These are phyloP conservation scores for Zoroaster sp. DNA, from an alignment of 53 echinoderm and acorn worm species.

Conservation along the genomic window DNA sequence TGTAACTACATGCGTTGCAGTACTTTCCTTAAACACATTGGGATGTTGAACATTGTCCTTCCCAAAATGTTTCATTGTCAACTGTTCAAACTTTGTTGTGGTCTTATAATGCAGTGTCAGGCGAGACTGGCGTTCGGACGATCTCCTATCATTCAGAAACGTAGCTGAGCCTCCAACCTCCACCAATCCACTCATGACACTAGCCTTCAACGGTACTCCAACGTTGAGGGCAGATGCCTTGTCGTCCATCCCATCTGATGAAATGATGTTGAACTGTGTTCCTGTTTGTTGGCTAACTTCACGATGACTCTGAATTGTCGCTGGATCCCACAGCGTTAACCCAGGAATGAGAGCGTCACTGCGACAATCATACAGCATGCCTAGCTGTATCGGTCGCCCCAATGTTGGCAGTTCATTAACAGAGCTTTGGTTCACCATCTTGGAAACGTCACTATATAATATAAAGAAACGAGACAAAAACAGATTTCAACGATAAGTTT, in stretches of 20 bases:
- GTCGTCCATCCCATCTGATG: slow-evolving; percentile 13
- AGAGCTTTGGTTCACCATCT: no score
- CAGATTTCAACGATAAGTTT: no score
- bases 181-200: slow-evolving; percentile 46
- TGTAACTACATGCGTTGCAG: slow-evolving; percentile 62
- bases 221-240: slow-evolving; percentile 45
- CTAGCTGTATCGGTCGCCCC: slow-evolving; percentile 52
- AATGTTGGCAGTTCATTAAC: slow-evolving; percentile 42
- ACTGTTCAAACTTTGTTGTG: slow-evolving; percentile 63
- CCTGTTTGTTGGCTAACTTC: neutral
- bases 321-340: slow-evolving; percentile 46
- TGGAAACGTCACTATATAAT: no score
- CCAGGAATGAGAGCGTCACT: slow-evolving; percentile 40
- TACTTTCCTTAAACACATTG: slow-evolving; percentile 53
- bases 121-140: slow-evolving; percentile 18
- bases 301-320: slow-evolving; percentile 1
- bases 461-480: no score
- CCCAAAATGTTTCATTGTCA: slow-evolving; percentile 55
- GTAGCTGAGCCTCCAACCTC: slow-evolving; percentile 41
- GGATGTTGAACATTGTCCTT: slow-evolving; percentile 51
- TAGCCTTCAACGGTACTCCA: slow-evolving; percentile 20
- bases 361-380: slow-evolving; percentile 65
- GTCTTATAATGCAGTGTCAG: slow-evolving; percentile 60
- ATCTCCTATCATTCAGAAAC: slow-evolving; percentile 37
- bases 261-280: slow-evolving; percentile 26